phyloP scores from a whole-genome alignment of 2,888 invertebrate genomes.

The Philopedon plagiatum region DNA sequence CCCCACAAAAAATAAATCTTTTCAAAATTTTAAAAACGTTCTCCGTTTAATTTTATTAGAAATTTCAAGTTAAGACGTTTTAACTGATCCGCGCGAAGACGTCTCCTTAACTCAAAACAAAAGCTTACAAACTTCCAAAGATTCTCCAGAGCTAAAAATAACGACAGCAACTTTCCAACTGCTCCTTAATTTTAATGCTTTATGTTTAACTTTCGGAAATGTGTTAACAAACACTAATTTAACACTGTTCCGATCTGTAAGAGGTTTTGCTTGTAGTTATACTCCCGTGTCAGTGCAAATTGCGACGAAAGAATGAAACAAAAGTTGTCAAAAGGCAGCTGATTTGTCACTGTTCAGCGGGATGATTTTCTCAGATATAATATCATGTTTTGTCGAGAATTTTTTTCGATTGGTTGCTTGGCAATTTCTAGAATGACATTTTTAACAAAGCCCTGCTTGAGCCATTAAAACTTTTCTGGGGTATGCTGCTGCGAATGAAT shows the following conservation, averaged over 20 bases:
- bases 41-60: too few relatives aligned
- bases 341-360: slow-evolving; percentile 26
- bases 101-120: neutral
- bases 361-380: slow-evolving; percentile 7
- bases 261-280: slow-evolving; percentile 51
- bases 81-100: too few relatives aligned
- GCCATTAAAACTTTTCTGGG: too few relatives aligned
- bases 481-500: too few relatives aligned
- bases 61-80: too few relatives aligned
- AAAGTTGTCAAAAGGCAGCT: slow-evolving; percentile 37
- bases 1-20: too few relatives aligned
- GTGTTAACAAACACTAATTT: slow-evolving; percentile 48
- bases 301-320: slow-evolving; percentile 32
- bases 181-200: slow-evolving; percentile 37
- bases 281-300: slow-evolving; percentile 46
- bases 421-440: too few relatives aligned
- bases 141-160: slow-evolving; percentile 5
- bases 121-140: slow-evolving; percentile 14
- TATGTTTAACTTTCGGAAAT: slow-evolving; percentile 25
- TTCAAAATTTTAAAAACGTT: too few relatives aligned
- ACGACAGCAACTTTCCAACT: neutral
- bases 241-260: slow-evolving; percentile 48
- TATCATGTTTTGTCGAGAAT: too few relatives aligned
- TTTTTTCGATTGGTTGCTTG: too few relatives aligned
- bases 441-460: too few relatives aligned